Evolutionary conservation across 2,888 invertebrate species (phyloP), one percentile per base, ranked within the genome.

Genomic region (Bombylius major): DNA sequence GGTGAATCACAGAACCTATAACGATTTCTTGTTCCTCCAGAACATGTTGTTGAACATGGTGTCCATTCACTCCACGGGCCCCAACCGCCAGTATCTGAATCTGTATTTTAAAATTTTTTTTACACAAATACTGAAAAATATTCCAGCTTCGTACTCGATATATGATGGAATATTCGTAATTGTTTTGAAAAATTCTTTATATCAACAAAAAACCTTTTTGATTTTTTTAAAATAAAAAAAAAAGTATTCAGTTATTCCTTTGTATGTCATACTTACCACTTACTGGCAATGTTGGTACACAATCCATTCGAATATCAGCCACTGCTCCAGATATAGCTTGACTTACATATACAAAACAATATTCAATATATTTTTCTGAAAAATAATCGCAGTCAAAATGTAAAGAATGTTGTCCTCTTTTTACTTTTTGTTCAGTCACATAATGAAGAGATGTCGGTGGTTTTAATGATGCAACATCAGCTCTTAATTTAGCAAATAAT

Each of bases 1-100:
- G 93, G 93, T 0, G 86, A 86, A 70, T 92, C 89, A 68, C 93
- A 93, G 75, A 90, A 86, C 62, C 93, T 80, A 72, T 90, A 89
- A 14, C 93, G 81, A 70, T 84, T 89, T 59, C 86, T 80, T 14
- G 85, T 87, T 0, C 92, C 92, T 52, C 86, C 85, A 48, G 83
- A 78, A 66, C 85, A 85, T 57, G 86, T 84, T 59, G 81, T 83
- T 1, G 88, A 87, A 67, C 93, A 92, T 1, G 84, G 80, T 1
- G 89, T 88, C 93, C 93, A 94, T 54, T 83, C 77, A 49, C 89
- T 89, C 89, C 89, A 89, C 49, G 73, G 75, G n/a, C 81, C 80
- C 88, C 89, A 89, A 47, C 83, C 83, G 5, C 87, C 86, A 0
- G 85, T 84, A 61, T 87, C 87, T 14, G 83, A 82, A 57, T 88